Evolutionary conservation across 2,888 invertebrate species (phyloP), one percentile per base, ranked within the genome.

Genomic region (Embidobia sp.): DNA sequence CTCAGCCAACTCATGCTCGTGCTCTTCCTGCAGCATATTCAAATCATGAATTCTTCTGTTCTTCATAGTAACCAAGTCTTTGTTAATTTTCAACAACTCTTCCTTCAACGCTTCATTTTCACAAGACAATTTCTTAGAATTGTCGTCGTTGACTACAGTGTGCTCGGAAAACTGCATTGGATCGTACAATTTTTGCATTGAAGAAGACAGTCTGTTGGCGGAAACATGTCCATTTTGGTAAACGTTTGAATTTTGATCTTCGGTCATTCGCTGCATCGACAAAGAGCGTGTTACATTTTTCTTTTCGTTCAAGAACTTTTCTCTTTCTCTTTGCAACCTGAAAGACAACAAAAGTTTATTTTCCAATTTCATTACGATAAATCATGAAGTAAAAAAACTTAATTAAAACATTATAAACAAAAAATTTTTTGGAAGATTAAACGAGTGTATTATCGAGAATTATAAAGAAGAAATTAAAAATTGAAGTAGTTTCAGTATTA

Each of bases 1-100:
- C 6, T 85, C 78, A 4, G 87, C 86, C 74, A 92, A 86, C 69
- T 91, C 90, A 15, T 90, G 85, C 74, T 90, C 90, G 49, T 91
- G 90, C 42, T 90, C 88, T 61, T 90, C 88, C 63, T 90, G 90
- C 16, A 90, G 83, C n/a, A 89, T 80, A 91, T 94, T 94, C 89
- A 96, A 94, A 90, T 96, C 96, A 87, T 95, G 94, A 82, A 96
- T 91, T 57, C 95, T 91, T 86, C 95, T 95, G 81, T 93, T 94
- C 87, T 95, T 95, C 81, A 96, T 88, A 73, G 92, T 90, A 87
- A 94, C 94, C 82, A 94, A 94, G 84, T 96, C 95, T 75, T 93
- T 93, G 83, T 95, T 95, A 18, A 95, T 92, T 61, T 93, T 91
- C 84, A 93, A 93, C 42, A 95, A 90, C 80, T 94, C 94, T 80